phyloP scores from a whole-genome alignment of 2,888 invertebrate species.

The Aelia acuminata region DNA sequence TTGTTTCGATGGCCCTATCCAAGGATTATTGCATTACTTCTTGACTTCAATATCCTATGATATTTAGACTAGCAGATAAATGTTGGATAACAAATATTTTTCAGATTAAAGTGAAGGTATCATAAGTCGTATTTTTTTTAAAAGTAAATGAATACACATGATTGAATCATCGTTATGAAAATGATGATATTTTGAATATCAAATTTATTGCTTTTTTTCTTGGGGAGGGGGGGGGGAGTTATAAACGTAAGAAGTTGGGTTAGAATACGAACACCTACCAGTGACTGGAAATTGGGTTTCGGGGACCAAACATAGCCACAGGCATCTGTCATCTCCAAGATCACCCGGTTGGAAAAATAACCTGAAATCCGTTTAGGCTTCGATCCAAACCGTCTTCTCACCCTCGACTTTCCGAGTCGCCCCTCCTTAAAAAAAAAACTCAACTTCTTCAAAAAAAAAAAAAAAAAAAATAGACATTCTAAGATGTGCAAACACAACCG shows the following conservation, averaged over 20 bases:
- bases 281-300: conserved; percentile 13
- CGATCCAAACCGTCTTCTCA: conserved; percentile 20
- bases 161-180: too few relatives aligned
- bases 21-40: too few relatives aligned
- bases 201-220: background rate
- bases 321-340: conserved; percentile 45
- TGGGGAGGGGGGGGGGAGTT: background rate
- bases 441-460: too few relatives aligned
- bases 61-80: too few relatives aligned
- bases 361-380: conserved; percentile 35
- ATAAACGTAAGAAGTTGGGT: background rate
- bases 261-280: background rate
- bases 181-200: background rate
- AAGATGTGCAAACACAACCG: background rate
- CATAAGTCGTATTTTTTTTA: too few relatives aligned
- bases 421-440: background rate
- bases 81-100: too few relatives aligned
- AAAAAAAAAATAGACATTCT: background rate
- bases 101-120: too few relatives aligned
- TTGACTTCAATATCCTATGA: too few relatives aligned
- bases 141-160: too few relatives aligned
- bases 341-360: conserved; percentile 52
- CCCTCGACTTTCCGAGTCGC: background rate
- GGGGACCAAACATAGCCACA: conserved; percentile 36
- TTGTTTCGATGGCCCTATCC: too few relatives aligned